phyloP scores from a whole-genome alignment of 2,888 invertebrate species.

The Thereva unica region DNA sequence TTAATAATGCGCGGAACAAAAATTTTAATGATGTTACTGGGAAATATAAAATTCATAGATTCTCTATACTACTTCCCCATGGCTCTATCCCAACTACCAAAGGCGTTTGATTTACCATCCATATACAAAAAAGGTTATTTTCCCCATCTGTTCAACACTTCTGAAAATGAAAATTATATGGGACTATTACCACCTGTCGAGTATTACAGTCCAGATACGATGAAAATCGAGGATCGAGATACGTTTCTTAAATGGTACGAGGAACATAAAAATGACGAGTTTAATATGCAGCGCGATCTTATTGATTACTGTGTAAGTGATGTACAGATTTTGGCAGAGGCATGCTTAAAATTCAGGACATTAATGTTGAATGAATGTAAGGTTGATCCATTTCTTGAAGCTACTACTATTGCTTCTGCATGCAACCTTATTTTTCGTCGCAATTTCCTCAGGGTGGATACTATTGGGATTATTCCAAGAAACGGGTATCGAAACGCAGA shows the following conservation, averaged over 20 bases:
- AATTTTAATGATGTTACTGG: neutral
- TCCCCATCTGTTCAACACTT: conserved; percentile 43
- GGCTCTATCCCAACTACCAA: conserved; percentile 40
- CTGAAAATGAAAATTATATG: conserved; percentile 33
- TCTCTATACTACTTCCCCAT: conserved; percentile 44
- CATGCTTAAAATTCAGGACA: conserved; percentile 31
- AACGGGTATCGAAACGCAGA: conserved; percentile 6
- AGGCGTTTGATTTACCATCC: conserved; percentile 40
- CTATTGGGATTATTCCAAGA: conserved; percentile 12
- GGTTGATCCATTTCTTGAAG: conserved; percentile 15
- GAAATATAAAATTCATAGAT: conserved; percentile 12
- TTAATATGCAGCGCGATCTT: conserved; percentile 22
- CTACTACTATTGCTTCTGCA: conserved; percentile 8
- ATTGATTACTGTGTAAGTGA: conserved; percentile 27
- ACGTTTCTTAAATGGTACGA: conserved; percentile 15
- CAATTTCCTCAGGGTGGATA: neutral
- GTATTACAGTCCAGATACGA: conserved; percentile 12
- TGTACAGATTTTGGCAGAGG: conserved; percentile 23
- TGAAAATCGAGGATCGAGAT: conserved; percentile 11
- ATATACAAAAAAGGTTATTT: conserved; percentile 44
- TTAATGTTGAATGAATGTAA: conserved; percentile 18
- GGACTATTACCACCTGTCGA: neutral
- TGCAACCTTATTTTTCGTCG: conserved; percentile 17
- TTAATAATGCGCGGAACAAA: conserved; percentile 11
- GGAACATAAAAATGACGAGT: conserved; percentile 5